Evolutionary conservation across 2,888 invertebrate species (phyloP).

Genomic region (Andrena haemorrhoa): DNA sequence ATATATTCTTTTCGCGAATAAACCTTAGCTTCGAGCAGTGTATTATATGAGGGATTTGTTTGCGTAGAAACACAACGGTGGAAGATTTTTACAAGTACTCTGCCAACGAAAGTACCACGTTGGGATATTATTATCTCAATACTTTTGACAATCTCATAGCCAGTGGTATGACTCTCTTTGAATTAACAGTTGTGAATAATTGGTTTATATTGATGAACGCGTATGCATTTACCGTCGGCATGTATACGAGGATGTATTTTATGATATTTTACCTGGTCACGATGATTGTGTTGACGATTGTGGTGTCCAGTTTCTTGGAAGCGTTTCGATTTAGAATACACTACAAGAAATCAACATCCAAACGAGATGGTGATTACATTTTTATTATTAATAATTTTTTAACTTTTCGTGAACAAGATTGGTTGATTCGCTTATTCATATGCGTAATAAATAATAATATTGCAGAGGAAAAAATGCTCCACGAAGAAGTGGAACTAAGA

Average conservation of each 20-base stretch:
- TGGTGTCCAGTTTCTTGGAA: conserved; percentile 95
- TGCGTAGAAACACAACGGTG: conserved; percentile 91
- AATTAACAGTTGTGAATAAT: conserved; percentile 95
- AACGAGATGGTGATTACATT: conserved; percentile 88
- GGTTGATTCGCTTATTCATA: neutral
- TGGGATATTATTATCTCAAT: conserved; percentile 95
- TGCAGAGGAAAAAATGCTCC: conserved; percentile 90
- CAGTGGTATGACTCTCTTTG: conserved; percentile 94
- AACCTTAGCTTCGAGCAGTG: neutral
- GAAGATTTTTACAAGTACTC: conserved; percentile 93
- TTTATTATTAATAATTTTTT: conserved; percentile 1
- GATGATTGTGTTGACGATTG: conserved; percentile 96
- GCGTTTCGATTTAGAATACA: conserved; percentile 95
- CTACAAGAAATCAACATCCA: conserved; percentile 92
- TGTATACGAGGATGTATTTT: conserved; percentile 93
- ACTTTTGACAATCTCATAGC: conserved; percentile 92
- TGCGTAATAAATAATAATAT: neutral
- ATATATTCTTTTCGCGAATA: neutral
- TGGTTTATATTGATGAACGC: conserved; percentile 97
- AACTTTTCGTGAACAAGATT: neutral
- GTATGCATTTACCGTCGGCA: conserved; percentile 89
- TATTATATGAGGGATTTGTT: conserved; percentile 13
- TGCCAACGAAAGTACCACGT: conserved; percentile 88
- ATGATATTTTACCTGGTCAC: conserved; percentile 95
- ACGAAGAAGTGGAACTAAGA: conserved; percentile 90